Percentiles rank a stretch among this genome's conserved stretches.
These are phyloP conservation scores for Zygaena filipendulae DNA, from an alignment of 2,888 invertebrate genomes.

Conservation along the genomic window DNA sequence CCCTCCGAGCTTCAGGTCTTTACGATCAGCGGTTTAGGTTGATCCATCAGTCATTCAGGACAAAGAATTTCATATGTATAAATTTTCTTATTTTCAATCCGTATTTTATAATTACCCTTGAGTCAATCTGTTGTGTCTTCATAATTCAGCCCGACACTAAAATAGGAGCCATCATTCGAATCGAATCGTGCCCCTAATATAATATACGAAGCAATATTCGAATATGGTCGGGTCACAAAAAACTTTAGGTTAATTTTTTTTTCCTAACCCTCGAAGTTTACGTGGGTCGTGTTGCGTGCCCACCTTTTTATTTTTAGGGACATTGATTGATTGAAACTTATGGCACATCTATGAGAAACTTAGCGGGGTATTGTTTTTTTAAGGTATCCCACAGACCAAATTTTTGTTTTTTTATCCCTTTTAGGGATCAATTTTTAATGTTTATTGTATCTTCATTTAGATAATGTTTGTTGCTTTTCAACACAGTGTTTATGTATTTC, in stretches of 20 bases:
- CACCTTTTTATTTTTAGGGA: conserved; percentile 57
- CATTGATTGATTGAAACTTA: conserved; percentile 67
- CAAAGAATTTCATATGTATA: too few species aligned
- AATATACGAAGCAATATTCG: conserved; percentile 42
- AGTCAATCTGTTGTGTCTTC: too few species aligned
- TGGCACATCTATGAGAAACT: conserved; percentile 55
- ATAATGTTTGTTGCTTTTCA: conserved; percentile 30
- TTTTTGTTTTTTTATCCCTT: conserved; percentile 26
- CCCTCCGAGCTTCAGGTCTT: too few species aligned
- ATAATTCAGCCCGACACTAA: too few species aligned
- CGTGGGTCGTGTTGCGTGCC: conserved; percentile 54
- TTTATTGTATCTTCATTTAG: conserved; percentile 62
- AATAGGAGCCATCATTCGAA: conserved; percentile 26
- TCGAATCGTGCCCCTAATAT: conserved; percentile 35
- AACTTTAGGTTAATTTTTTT: conserved; percentile 50
- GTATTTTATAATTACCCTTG: too few species aligned
- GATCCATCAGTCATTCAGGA: too few species aligned
- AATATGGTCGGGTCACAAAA: conserved; percentile 38
- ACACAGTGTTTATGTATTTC: too few species aligned
- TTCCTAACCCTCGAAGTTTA: conserved; percentile 52
- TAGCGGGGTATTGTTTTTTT: conserved; percentile 56
- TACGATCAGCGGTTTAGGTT: too few species aligned
- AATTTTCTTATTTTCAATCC: too few species aligned
- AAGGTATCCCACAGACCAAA: conserved; percentile 19
- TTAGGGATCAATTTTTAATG: conserved; percentile 30